phyloP scores from a whole-genome alignment of 2,888 invertebrate species.

The Hypomecis punctinalis region DNA sequence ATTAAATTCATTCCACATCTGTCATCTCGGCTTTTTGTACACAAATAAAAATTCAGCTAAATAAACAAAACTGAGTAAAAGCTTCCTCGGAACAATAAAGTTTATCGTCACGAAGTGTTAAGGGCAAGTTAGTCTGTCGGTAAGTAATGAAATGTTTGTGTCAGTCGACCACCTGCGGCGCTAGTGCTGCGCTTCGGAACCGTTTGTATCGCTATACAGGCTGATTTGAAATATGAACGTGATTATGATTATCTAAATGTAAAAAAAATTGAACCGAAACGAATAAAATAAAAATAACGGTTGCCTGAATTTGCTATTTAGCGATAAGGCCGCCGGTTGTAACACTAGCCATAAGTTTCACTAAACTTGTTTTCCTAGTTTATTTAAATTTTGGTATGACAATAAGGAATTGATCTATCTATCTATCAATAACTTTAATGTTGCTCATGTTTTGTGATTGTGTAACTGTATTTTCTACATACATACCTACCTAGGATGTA shows the following conservation, averaged over 20 bases:
- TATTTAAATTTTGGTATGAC: no score
- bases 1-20: background rate
- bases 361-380: no score
- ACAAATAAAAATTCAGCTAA: conserved; percentile 7
- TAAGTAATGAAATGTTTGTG: conserved; percentile 63
- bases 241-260: background rate
- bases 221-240: conserved; percentile 1
- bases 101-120: conserved; percentile 60
- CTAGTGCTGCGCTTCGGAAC: conserved; percentile 24
- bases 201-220: conserved; percentile 25
- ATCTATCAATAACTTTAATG: no score
- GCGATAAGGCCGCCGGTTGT: no score
- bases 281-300: no score
- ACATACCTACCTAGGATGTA: no score
- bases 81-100: conserved; percentile 58
- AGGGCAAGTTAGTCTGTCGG: conserved; percentile 52
- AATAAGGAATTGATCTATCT: no score
- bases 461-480: no score
- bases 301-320: no score
- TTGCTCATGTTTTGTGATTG: no score
- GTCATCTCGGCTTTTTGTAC: background rate
- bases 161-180: conserved; percentile 69
- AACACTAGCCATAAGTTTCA: no score
- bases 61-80: conserved; percentile 7
- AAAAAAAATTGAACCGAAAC: no score